Base-by-base conservation (phyloP, 2,113 vertebrate genomes). In the Chionodraco myersi region DNA sequence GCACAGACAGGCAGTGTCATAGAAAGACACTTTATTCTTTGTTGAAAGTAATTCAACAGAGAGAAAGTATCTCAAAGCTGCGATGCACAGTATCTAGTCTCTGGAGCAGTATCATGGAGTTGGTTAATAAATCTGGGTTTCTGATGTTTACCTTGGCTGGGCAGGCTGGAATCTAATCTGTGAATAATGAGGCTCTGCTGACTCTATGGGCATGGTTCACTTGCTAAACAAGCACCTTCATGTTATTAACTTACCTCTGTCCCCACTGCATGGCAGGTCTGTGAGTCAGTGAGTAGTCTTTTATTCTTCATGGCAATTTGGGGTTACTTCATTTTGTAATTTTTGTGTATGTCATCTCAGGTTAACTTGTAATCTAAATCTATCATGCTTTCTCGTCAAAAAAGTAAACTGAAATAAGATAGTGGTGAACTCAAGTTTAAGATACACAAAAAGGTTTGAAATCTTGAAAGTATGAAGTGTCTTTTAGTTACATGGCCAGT, bases 121-220 rank as follows among this genome's bases (percentile, higher is more conserved):
- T 2, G 47, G 66, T 59, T 45, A 34, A 45, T 75, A 60, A 77
- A 59, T 71, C 53, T 10, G 13, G 0, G 16, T 44, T n/a, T 5
- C 53, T 23, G 3, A n/a, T 64, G 60, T 56, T 26, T 77, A 57
- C 41, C 72, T 79, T 81, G 66, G 49, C 62, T 65, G 44, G 14
- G 52, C 65, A 68, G 59, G 69, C 82, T 65, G 41, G 66, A 75
- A 79, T 88, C 86, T 84, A 80, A 56, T 47, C 58, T 71, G 36
- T 51, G 63, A 80, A 60, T 56, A 52, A 75, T 57, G 56, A 16
- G 10, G 12, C n/a, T 45, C 73, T 81, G 84, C 86, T 87, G 81
- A 84, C 62, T 79, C 59, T 47, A 10, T 44, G 66, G 61, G 18
- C 53, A 72, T 0, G 45, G 63, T 72, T 72, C 58, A 64, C 59